A percentile compares a stretch with the other conserved stretches of the same genome.
Evolutionary conservation across 92 coral and sea anemone genomes (phyloP).

Genomic region (Heliopora coerulea): DNA sequence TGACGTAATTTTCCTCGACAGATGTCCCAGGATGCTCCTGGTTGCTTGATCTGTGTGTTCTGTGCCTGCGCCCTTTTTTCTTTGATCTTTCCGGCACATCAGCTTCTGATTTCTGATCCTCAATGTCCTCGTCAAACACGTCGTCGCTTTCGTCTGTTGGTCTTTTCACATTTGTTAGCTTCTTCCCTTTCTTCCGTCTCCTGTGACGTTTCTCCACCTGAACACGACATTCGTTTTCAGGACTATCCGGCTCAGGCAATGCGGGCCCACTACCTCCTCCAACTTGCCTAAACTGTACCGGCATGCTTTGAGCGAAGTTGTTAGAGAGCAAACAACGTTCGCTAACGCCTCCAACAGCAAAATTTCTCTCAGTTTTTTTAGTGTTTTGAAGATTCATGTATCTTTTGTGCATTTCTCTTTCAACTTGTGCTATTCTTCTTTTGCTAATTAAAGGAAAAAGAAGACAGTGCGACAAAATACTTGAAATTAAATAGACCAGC

Average conservation of each 20-base stretch:
- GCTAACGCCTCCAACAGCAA: neutral
- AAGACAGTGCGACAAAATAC: too few species aligned
- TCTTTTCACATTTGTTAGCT: neutral
- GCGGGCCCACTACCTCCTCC: neutral
- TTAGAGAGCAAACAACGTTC: neutral
- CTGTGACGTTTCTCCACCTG: neutral
- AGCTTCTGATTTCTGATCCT: too few species aligned
- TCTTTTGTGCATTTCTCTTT: neutral
- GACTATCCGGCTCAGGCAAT: conserved; percentile 3
- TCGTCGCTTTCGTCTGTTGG: conserved; percentile 3
- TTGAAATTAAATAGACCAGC: too few species aligned
- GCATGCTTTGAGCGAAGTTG: neutral
- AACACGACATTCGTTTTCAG: neutral
- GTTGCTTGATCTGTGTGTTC: neutral
- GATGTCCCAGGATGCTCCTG: too few species aligned
- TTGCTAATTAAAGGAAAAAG: neutral
- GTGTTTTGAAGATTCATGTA: neutral
- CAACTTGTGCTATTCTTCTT: neutral
- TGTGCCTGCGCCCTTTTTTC: conserved; percentile 12
- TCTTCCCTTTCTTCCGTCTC: neutral
- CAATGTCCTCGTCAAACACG: conserved; percentile 12
- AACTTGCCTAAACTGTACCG: neutral
- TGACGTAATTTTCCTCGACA: neutral
- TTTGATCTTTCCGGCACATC: conserved; percentile 2
- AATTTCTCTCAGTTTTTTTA: neutral